A percentile compares a stretch with the other conserved stretches of the same genome.
These are phyloP conservation scores for Lutjanus erythropterus DNA, from an alignment of 2,113 vertebrate genomes.

Conservation along the genomic window DNA sequence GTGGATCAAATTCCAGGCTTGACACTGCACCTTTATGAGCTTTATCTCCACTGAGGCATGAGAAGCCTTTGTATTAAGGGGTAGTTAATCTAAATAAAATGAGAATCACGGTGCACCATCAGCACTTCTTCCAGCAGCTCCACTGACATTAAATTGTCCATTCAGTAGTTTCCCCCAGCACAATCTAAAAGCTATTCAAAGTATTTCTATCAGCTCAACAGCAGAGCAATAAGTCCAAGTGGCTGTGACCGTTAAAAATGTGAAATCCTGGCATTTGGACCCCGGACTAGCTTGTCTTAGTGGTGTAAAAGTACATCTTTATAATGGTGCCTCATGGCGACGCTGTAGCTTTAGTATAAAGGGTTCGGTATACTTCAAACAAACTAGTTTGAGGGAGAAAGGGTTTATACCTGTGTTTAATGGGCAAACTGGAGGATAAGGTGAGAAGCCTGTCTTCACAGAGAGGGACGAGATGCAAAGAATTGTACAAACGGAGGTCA, in stretches of 20 bases:
- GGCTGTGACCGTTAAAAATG: conserved; percentile 53
- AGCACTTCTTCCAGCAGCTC: conserved; percentile 77
- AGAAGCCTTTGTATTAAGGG: conserved; percentile 78
- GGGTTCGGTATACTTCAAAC: background rate
- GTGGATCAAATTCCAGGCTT: conserved; percentile 61
- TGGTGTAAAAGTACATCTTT: conserved; percentile 23
- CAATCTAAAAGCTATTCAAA: conserved; percentile 68
- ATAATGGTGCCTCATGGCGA: background rate
- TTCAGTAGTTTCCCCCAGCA: conserved; percentile 73
- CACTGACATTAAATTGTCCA: conserved; percentile 81
- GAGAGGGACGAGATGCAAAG: background rate
- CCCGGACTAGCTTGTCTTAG: background rate
- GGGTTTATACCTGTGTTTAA: background rate
- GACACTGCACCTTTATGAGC: conserved; percentile 79
- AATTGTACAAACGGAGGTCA: background rate
- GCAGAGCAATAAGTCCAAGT: conserved; percentile 60
- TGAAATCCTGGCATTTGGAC: conserved; percentile 27
- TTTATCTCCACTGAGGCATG: conserved; percentile 75
- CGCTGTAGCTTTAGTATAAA: background rate
- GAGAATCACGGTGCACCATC: conserved; percentile 77
- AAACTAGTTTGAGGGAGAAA: background rate
- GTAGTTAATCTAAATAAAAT: conserved; percentile 85
- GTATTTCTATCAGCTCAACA: conserved; percentile 60
- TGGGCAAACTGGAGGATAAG: background rate
- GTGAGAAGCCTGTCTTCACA: background rate